A percentile compares a stretch with the other conserved stretches of the same genome.
phyloP scores from a whole-genome alignment of 2,797 vertebrate genomes.

The Phoxinus dragarum region DNA sequence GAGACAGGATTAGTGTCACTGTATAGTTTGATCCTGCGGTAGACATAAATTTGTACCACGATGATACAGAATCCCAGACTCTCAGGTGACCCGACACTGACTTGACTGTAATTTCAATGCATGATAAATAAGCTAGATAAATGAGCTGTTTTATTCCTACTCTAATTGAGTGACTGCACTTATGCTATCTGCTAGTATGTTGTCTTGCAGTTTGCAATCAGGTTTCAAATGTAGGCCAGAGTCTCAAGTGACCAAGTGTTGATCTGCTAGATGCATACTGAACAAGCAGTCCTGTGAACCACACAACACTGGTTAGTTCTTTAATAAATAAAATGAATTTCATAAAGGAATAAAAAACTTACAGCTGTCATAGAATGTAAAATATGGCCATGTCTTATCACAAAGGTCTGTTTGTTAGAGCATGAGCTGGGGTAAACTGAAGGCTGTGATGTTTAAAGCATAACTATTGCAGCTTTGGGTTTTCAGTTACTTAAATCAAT shows the following conservation, averaged over 20 bases:
- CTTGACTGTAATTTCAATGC: constrained; percentile 43
- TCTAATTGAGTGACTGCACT: background rate
- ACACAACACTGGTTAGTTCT: background rate
- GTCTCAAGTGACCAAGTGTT: constrained; percentile 28
- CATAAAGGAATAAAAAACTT: constrained; percentile 6
- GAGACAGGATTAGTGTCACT: constrained; percentile 49
- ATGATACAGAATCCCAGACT: constrained; percentile 25
- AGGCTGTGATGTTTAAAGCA: constrained; percentile 44
- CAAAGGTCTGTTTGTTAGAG: constrained; percentile 31
- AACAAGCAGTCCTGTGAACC: constrained; percentile 11
- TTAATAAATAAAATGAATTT: constrained; percentile 7
- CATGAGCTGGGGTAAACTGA: constrained; percentile 7
- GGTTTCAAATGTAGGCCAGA: constrained; percentile 43
- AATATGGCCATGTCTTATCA: constrained; percentile 22
- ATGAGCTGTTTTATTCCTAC: background rate
- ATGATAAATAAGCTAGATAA: constrained; percentile 37
- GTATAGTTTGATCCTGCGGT: constrained; percentile 35
- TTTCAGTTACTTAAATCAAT: constrained; percentile 71
- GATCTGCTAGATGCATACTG: constrained; percentile 21
- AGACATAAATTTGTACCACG: constrained; percentile 44
- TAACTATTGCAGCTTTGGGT: constrained; percentile 32
- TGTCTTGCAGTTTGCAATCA: constrained; percentile 22
- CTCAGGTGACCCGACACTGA: constrained; percentile 26
- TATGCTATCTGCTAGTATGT: constrained; percentile 19
- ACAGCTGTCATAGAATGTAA: constrained; percentile 25